phyloP scores from a whole-genome alignment of 2,113 vertebrate genomes.

The Rana temporaria region DNA sequence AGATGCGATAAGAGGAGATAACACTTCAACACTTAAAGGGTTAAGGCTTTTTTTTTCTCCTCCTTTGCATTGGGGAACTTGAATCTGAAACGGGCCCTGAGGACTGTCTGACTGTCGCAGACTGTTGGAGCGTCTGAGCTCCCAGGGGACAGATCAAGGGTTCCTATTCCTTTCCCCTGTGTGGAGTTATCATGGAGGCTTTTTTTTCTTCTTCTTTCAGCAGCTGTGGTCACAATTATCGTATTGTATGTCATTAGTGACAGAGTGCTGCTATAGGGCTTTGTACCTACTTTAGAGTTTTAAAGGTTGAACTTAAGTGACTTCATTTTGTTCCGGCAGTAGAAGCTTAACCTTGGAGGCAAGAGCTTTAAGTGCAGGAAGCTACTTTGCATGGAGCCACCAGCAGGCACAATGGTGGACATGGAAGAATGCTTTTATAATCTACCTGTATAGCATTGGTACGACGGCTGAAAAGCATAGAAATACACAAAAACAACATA shows the following conservation, averaged over 20 bases:
- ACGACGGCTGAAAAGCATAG: too few relatives aligned
- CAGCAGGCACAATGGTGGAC: neutral
- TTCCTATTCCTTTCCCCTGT: constrained; percentile 12
- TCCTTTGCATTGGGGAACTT: neutral
- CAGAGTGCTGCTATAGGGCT: neutral
- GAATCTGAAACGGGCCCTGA: neutral
- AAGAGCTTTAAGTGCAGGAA: neutral
- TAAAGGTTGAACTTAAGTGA: neutral
- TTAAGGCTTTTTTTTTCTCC: neutral
- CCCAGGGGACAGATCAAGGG: constrained; percentile 4
- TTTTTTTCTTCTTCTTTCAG: neutral
- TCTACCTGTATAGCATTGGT: neutral
- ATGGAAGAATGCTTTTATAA: neutral
- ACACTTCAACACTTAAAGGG: neutral
- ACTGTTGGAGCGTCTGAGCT: constrained; percentile 15
- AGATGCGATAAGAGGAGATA: neutral
- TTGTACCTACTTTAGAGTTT: neutral
- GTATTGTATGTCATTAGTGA: neutral
- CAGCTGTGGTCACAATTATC: constrained; percentile 27
- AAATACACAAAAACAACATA: too few relatives aligned
- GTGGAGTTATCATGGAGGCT: neutral
- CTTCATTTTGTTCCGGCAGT: too few relatives aligned
- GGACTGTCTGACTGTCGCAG: constrained; percentile 27
- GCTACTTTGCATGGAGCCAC: neutral
- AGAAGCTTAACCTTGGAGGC: too few relatives aligned